A percentile compares a stretch with the other conserved stretches of the same genome.
Conservation (phyloP, 2,797 vertebrate species). For the Brachymystax lenok region DNA sequence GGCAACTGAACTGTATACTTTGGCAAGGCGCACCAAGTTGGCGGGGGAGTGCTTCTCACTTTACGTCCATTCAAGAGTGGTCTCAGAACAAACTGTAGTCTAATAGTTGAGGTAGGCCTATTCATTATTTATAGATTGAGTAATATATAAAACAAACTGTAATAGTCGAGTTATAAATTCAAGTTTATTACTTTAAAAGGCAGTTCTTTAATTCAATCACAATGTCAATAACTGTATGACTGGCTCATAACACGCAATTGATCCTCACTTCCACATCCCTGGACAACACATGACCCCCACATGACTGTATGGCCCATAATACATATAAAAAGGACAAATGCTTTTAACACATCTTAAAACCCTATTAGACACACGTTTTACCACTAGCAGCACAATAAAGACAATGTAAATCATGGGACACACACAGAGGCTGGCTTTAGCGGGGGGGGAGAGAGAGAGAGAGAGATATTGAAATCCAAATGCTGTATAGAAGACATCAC, state of each 20-base stretch:
- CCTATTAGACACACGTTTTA: slow-evolving; percentile 45
- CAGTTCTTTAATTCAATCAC: slow-evolving; percentile 55
- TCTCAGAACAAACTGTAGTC: no score
- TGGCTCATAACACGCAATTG: slow-evolving; percentile 43
- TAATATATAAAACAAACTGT: slow-evolving; percentile 13
- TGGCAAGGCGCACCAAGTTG: neutral
- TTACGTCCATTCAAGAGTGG: slow-evolving; percentile 42
- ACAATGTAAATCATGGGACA: slow-evolving; percentile 1
- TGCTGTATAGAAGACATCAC: slow-evolving; percentile 19
- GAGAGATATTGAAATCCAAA: slow-evolving; percentile 41
- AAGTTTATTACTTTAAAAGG: slow-evolving; percentile 65
- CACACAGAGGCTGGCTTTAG: slow-evolving; percentile 56
- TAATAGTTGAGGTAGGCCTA: no score
- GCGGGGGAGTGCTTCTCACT: neutral
- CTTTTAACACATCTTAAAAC: neutral
- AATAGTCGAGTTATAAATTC: slow-evolving; percentile 33
- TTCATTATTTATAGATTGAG: neutral
- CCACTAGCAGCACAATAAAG: slow-evolving; percentile 58
- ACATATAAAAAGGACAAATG: neutral
- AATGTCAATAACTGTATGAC: slow-evolving; percentile 48
- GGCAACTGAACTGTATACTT: neutral
- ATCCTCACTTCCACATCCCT: slow-evolving; percentile 36
- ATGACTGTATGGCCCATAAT: neutral
- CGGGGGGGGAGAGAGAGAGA: no score
- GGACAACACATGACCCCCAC: neutral